Base-by-base conservation (phyloP, 1,140 invertebrate species). In the Daktulosphaira vitifoliae region DNA sequence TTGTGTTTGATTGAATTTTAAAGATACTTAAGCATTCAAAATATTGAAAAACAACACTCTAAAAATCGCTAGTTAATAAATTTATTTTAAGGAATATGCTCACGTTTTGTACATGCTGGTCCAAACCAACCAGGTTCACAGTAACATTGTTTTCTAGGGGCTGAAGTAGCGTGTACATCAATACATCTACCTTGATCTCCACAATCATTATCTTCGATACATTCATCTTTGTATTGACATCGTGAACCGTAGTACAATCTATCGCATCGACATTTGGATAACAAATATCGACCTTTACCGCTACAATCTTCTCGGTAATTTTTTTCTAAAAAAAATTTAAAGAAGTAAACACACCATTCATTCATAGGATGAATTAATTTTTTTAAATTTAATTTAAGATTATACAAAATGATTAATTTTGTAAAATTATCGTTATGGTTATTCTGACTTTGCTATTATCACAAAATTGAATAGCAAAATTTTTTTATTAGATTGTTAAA, bases 71-170 rank as follows among this genome's bases (percentile, higher is more conserved):
- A n/a, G n/a, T n/a, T n/a, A n/a, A n/a, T n/a, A n/a, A n/a, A n/a
- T n/a, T n/a, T n/a, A n/a, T n/a, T n/a, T n/a, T n/a, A n/a, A n/a
- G 29, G 11, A 66, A 16, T 53, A 53, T 65, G 79, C 82, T 82
- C 72, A 87, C 87, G 81, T 77, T 88, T 87, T 66, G 80, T 84
- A 71, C 88, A 90, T 7, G 83, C 83, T 3, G 82, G 79, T 7
- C 88, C 88, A 72, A 87, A 92, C 83, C 88, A 93, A 15, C 92
- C 91, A 20, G 82, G 78, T 67, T 89, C 83, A 73, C 92, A 97
- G 74, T 90, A 96, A 74, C 93, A 97, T 70, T 90, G 87, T 68
- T 83, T 84, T 25, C 81, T 83, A 0, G 92, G 92, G 22, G 87
- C 79, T 8, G 85, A 85, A 0, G 88, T 91, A 1, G 89, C 82